A percentile compares a stretch with the other conserved stretches of the same genome.
phyloP scores from a whole-genome alignment of 2,888 invertebrate genomes.

The Cephus rjabovi region DNA sequence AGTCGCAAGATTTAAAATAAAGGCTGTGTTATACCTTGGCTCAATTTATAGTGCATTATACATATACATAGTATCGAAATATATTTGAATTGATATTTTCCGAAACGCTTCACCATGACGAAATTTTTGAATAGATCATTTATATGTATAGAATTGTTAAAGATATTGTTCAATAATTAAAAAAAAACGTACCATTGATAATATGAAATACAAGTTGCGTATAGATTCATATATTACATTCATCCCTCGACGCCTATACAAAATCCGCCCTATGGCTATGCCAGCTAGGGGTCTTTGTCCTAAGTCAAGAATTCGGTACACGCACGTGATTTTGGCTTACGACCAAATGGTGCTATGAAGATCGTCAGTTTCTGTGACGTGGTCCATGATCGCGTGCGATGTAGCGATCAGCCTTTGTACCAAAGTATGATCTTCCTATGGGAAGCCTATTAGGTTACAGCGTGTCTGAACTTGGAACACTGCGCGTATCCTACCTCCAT shows the following conservation, averaged over 20 bases:
- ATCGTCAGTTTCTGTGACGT: slow-evolving; percentile 63
- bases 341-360: slow-evolving; percentile 56
- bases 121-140: not conserved
- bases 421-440: slow-evolving; percentile 61
- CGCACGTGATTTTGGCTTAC: slow-evolving; percentile 34
- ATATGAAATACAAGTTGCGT: not conserved
- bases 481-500: slow-evolving; percentile 24
- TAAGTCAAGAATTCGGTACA: not conserved
- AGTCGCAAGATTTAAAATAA: not conserved
- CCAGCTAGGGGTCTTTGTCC: not conserved
- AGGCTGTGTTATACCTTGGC: not conserved
- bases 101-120: not conserved
- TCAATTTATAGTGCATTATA: not conserved
- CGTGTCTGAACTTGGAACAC: slow-evolving; percentile 26
- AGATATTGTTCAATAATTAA: not conserved
- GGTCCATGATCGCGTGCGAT: slow-evolving; percentile 64
- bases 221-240: not conserved
- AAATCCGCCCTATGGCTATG: not conserved
- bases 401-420: slow-evolving; percentile 65
- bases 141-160: not conserved
- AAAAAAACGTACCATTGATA: not conserved
- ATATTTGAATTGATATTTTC: not conserved
- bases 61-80: not conserved
- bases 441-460: slow-evolving; percentile 63
- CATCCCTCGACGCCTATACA: not conserved